Evolutionary conservation across 2,113 vertebrate genomes (phyloP).

Genomic region (Pantherophis guttatus): DNA sequence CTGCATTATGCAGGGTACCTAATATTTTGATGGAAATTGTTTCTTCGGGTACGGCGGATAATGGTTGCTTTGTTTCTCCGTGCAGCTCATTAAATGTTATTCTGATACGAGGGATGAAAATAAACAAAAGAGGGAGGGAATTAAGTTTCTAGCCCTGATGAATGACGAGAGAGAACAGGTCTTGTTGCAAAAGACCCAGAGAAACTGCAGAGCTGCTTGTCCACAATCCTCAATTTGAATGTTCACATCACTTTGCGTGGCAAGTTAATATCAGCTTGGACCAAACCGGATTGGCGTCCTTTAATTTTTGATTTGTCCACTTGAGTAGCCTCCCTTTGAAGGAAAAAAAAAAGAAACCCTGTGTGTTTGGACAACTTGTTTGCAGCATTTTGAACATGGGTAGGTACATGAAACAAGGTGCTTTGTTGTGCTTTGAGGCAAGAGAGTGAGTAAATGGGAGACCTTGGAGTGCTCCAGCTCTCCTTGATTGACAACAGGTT

Average conservation of each 20-base stretch:
- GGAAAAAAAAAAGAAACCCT: background rate
- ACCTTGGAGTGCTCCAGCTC: background rate
- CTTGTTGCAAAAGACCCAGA: background rate
- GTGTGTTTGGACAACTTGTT: background rate
- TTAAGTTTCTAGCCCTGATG: background rate
- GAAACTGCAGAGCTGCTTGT: background rate
- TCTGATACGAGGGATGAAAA: background rate
- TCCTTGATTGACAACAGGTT: background rate
- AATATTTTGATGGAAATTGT: background rate
- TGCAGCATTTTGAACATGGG: background rate
- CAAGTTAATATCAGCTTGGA: background rate
- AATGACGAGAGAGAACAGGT: background rate
- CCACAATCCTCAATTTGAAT: background rate
- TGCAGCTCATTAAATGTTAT: background rate
- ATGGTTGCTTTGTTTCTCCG: background rate
- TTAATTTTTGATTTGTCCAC: background rate
- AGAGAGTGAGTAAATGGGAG: background rate
- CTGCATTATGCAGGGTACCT: background rate
- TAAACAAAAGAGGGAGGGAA: background rate
- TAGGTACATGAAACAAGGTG: background rate
- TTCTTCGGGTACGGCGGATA: background rate
- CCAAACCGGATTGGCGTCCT: background rate
- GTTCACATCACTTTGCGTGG: background rate
- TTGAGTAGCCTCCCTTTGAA: background rate
- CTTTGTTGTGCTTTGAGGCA: background rate